These are phyloP conservation scores for Eulemur coronatus DNA, from an alignment of 2,797 vertebrate genomes.

Conservation along the genomic window DNA sequence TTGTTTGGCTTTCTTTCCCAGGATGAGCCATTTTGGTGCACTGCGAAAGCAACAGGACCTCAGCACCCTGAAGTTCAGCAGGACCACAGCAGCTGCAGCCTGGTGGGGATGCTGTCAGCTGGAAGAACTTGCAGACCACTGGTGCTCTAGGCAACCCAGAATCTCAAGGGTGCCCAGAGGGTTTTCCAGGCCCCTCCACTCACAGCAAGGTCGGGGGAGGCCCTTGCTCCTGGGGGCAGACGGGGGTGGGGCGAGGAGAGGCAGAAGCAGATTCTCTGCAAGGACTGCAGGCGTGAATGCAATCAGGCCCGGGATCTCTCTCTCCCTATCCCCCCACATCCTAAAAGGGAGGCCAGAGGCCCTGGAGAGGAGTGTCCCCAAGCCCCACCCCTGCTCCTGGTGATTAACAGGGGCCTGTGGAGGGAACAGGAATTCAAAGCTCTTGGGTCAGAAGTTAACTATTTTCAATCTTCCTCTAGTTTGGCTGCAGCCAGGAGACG, in stretches of 20 bases:
- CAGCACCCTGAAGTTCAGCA: background rate
- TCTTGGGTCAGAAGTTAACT: conserved; percentile 66
- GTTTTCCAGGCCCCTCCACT: background rate
- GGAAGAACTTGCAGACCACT: background rate
- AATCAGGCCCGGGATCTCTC: conserved; percentile 15
- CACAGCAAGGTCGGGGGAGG: background rate
- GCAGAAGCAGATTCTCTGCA: background rate
- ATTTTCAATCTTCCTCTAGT: conserved; percentile 51
- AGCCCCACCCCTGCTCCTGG: background rate
- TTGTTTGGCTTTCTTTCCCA: background rate
- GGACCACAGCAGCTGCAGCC: background rate
- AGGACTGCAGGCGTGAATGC: background rate
- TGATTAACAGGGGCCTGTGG: conserved; percentile 61
- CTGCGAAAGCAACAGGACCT: background rate
- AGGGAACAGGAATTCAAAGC: conserved; percentile 59
- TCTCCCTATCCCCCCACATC: background rate
- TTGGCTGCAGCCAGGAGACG: background rate
- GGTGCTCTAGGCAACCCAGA: background rate
- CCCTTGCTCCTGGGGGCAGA: background rate
- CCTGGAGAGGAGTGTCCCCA: background rate
- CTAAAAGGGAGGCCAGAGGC: conserved; percentile 22
- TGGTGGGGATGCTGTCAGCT: background rate
- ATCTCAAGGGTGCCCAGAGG: background rate
- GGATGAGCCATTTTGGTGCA: background rate
- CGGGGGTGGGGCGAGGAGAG: background rate